phyloP scores from a whole-genome alignment of 2,797 vertebrate genomes.

The Leptoclinus maculatus region DNA sequence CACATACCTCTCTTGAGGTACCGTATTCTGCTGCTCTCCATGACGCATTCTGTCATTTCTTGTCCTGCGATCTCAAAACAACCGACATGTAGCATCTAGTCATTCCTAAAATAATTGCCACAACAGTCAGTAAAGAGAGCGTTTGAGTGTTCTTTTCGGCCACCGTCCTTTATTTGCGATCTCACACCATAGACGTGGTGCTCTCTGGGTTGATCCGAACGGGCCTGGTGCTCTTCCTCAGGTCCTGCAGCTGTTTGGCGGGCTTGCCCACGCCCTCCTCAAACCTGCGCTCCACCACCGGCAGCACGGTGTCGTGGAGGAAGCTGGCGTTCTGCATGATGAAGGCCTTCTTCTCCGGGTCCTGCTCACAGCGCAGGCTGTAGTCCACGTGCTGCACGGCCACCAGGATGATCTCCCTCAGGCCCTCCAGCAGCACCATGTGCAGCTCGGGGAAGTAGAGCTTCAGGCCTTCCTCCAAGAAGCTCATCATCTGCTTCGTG shows the following conservation, averaged over 20 bases:
- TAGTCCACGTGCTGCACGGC: slow-evolving; percentile 98
- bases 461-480: slow-evolving; percentile 96
- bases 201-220: slow-evolving; percentile 95
- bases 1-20: neutral
- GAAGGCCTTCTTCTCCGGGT: slow-evolving; percentile 94
- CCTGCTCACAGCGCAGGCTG: slow-evolving; percentile 97
- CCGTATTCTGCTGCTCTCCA: neutral
- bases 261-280: slow-evolving; percentile 97
- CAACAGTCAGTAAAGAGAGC: neutral
- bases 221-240: slow-evolving; percentile 90
- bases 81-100: neutral
- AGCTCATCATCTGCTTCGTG: slow-evolving; percentile 99
- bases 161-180: neutral
- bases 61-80: slow-evolving; percentile 9
- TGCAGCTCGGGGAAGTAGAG: slow-evolving; percentile 98
- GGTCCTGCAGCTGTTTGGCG: slow-evolving; percentile 96
- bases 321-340: slow-evolving; percentile 95
- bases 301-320: slow-evolving; percentile 96
- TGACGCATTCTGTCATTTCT: neutral
- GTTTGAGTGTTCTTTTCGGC: neutral
- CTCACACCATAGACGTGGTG: slow-evolving; percentile 93
- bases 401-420: slow-evolving; percentile 95
- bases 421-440: slow-evolving; percentile 97
- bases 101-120: slow-evolving; percentile 14
- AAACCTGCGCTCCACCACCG: slow-evolving; percentile 94